Conservation (phyloP, 2,113 vertebrate genomes). For the Ploceus nigricollis region DNA sequence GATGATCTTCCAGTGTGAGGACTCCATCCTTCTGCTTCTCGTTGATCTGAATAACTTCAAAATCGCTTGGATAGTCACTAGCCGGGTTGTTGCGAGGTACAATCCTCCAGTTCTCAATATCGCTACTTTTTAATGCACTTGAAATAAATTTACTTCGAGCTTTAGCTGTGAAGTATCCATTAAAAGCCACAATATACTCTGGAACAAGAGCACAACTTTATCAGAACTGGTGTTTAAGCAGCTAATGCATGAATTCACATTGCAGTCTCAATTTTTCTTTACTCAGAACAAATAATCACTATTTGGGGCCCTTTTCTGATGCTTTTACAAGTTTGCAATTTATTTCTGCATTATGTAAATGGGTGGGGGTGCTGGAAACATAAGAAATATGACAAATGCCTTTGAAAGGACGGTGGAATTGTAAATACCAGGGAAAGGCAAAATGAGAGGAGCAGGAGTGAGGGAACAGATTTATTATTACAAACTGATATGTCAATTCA, state of each 20-base stretch:
- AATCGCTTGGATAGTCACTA: conserved; percentile 96
- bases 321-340: not conserved
- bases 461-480: not conserved
- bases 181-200: conserved; percentile 97
- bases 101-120: conserved; percentile 88
- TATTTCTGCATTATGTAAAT: not conserved
- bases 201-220: conserved; percentile 54
- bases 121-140: conserved; percentile 84
- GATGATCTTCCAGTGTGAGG: conserved; percentile 88
- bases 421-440: not conserved
- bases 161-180: conserved; percentile 91
- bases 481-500: not conserved
- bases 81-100: conserved; percentile 93
- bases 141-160: conserved; percentile 93
- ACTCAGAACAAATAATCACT: not conserved
- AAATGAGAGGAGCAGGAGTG: not conserved
- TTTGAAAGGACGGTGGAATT: not conserved
- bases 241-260: not conserved
- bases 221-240: conserved; percentile 4
- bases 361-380: not conserved
- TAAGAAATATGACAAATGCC: not conserved
- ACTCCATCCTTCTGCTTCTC: conserved; percentile 83
- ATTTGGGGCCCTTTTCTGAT: not conserved
- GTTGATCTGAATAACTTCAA: conserved; percentile 93
- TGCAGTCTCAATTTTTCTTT: not conserved